These are phyloP conservation scores for Glyphotaelius pellucidus DNA, from an alignment of 2,888 invertebrate genomes.

Conservation along the genomic window DNA sequence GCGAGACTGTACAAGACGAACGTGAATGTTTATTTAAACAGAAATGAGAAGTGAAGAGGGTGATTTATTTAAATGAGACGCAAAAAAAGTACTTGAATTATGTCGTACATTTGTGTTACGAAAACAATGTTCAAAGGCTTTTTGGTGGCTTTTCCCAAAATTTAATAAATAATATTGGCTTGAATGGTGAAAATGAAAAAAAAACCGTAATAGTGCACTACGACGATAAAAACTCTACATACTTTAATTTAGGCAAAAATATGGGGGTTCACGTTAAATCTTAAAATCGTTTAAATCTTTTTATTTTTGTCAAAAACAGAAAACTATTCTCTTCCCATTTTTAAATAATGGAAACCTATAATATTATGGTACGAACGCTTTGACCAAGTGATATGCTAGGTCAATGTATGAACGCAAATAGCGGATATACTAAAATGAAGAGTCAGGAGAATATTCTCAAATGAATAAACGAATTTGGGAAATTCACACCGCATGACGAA, in stretches of 20 bases:
- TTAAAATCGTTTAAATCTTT: too few relatives aligned
- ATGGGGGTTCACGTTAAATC: too few relatives aligned
- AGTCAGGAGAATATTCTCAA: too few relatives aligned
- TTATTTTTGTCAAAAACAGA: too few relatives aligned
- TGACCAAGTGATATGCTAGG: too few relatives aligned
- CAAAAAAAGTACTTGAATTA: neutral
- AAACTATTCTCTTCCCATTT: too few relatives aligned
- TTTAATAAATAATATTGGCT: neutral
- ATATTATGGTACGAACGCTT: too few relatives aligned
- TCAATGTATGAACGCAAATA: too few relatives aligned
- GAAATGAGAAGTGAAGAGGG: neutral
- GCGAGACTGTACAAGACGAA: neutral
- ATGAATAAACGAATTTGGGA: too few relatives aligned
- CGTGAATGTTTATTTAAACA: conserved; percentile 18
- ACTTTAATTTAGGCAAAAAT: neutral
- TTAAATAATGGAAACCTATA: too few relatives aligned
- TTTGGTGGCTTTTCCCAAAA: neutral
- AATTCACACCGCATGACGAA: too few relatives aligned
- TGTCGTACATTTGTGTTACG: neutral
- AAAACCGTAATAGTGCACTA: neutral
- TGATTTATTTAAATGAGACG: conserved; percentile 13
- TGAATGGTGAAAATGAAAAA: neutral
- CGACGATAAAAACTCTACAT: neutral
- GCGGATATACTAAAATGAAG: too few relatives aligned
- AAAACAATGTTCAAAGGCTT: neutral